Conservation (phyloP, 30 jellyfish, hydroid and myxozoan genomes). For the Hydra vulgaris region DNA sequence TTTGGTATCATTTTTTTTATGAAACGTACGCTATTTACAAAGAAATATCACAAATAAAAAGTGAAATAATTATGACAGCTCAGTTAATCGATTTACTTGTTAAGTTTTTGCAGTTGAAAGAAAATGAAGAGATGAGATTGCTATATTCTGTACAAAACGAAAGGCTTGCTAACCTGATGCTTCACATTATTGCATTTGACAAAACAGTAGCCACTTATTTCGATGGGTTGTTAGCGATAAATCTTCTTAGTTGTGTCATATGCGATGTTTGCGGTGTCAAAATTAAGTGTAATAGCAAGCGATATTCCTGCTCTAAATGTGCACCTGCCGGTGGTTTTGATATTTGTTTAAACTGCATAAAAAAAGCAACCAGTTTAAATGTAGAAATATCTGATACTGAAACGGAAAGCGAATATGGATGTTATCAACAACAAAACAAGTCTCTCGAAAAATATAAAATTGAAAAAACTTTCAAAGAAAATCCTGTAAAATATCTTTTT, state of each 20-base stretch:
- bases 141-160: background rate
- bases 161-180: background rate
- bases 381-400: too few species aligned
- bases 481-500: too few species aligned
- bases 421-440: too few species aligned
- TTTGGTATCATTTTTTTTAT: background rate
- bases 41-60: background rate
- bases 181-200: background rate
- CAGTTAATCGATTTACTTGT: background rate
- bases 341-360: background rate
- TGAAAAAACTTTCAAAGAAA: too few species aligned
- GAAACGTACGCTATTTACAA: background rate
- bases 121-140: background rate
- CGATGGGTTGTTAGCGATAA: background rate
- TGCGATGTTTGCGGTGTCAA: background rate
- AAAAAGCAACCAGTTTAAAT: too few species aligned
- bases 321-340: background rate
- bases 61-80: background rate
- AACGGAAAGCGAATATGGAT: too few species aligned
- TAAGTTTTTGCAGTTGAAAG: background rate
- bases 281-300: background rate
- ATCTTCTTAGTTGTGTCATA: background rate
- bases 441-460: too few species aligned
- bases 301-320: background rate
- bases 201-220: background rate